phyloP scores from a whole-genome alignment of 2,888 invertebrate species.

The Dynastes maya region DNA sequence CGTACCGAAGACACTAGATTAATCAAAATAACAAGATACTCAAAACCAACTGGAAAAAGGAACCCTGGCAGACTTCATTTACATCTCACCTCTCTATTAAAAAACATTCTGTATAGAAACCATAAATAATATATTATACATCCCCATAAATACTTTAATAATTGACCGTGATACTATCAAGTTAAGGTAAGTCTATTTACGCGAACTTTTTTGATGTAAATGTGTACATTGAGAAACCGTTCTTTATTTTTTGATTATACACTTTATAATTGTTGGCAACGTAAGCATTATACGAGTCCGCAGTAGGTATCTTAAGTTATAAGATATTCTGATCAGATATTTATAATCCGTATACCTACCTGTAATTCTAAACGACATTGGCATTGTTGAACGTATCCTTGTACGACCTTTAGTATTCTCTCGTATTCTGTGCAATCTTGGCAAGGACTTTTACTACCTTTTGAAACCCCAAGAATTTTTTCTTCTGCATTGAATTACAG shows the following conservation, averaged over 20 bases:
- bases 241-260: neutral
- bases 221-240: neutral
- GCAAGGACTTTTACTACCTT: neutral
- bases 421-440: neutral
- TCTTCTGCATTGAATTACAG: neutral
- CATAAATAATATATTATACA: neutral
- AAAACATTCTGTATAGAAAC: neutral
- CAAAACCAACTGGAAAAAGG: too few relatives aligned
- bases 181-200: neutral
- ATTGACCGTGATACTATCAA: constrained; percentile 1
- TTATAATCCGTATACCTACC: constrained; percentile 9
- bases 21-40: too few relatives aligned
- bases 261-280: neutral
- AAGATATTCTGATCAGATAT: constrained; percentile 22
- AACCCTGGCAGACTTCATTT: too few relatives aligned
- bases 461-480: neutral
- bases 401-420: neutral
- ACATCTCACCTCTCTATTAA: too few relatives aligned
- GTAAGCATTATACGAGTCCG: neutral
- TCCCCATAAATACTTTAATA: neutral
- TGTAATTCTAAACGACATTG: constrained; percentile 23
- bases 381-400: constrained; percentile 23
- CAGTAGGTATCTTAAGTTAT: neutral
- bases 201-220: neutral
- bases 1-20: too few relatives aligned